These are phyloP conservation scores for Cercopithecus diana DNA, from an alignment of 2,797 vertebrate species.

Conservation along the genomic window DNA sequence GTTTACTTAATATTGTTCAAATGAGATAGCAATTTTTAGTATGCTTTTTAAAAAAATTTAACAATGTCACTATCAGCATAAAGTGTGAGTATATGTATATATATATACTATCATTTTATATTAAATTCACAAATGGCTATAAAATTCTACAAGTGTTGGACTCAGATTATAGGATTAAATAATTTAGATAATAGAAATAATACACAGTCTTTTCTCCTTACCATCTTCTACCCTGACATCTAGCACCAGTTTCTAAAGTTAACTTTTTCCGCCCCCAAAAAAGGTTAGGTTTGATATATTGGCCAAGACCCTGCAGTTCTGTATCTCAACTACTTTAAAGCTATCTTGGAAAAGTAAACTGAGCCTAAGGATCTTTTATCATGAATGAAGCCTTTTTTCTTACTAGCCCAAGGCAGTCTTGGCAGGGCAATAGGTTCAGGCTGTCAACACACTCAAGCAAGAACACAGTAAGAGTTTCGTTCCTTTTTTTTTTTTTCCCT, in stretches of 20 bases:
- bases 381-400: constrained; percentile 30
- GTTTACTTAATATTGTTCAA: background rate
- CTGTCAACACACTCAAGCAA: background rate
- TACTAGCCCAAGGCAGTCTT: constrained; percentile 67
- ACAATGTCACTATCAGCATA: background rate
- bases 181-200: background rate
- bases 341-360: constrained; percentile 40
- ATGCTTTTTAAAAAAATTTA: background rate
- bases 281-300: constrained; percentile 58
- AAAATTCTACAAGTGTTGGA: background rate
- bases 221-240: constrained; percentile 27
- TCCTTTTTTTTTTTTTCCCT: accelerated
- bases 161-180: background rate
- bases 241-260: constrained; percentile 33
- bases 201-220: background rate
- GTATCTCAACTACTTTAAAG: background rate
- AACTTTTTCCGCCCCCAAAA: background rate
- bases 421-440: background rate
- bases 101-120: background rate
- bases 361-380: constrained; percentile 61
- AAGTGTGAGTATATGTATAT: background rate
- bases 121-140: background rate
- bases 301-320: background rate
- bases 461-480: background rate
- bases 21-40: background rate